A percentile compares a stretch with the other conserved stretches of the same genome.
phyloP scores from a whole-genome alignment of 1,140 invertebrate species.

The Neomicropteryx cornuta region DNA sequence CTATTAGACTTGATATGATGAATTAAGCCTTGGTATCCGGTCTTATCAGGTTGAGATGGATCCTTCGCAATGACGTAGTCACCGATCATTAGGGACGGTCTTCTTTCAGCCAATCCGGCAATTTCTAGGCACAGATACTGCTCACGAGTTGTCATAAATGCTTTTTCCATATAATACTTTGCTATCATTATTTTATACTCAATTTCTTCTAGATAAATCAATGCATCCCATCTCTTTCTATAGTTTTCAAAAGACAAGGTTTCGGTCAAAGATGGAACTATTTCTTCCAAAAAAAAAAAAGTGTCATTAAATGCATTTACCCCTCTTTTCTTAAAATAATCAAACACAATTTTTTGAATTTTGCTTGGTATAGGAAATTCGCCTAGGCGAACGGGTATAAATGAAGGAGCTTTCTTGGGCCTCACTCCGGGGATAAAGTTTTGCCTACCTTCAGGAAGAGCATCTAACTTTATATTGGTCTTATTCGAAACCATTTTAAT shows the following conservation, averaged over 20 bases:
- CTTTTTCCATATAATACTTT: conserved; percentile 56
- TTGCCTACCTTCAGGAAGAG: conserved; percentile 10
- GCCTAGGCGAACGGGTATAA: conserved; percentile 38
- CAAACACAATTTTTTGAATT: conserved; percentile 37
- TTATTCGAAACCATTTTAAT: conserved; percentile 7
- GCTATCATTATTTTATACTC: conserved; percentile 49
- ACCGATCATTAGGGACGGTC: conserved; percentile 73
- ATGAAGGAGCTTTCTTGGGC: conserved; percentile 39
- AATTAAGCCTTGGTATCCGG: conserved; percentile 65
- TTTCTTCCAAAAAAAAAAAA: conserved; percentile 23
- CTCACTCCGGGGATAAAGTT: conserved; percentile 43
- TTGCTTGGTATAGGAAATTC: conserved; percentile 45
- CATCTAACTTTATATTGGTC: conserved; percentile 9
- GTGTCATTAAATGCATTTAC: conserved; percentile 23
- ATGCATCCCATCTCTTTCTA: conserved; percentile 49
- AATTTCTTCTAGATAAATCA: conserved; percentile 74
- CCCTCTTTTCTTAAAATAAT: conserved; percentile 25
- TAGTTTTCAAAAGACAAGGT: conserved; percentile 45
- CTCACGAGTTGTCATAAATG: conserved; percentile 46
- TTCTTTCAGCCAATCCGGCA: conserved; percentile 67
- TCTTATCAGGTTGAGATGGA: conserved; percentile 22
- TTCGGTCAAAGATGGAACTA: conserved; percentile 37
- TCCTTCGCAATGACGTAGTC: conserved; percentile 58
- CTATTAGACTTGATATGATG: conserved; percentile 57
- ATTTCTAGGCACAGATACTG: conserved; percentile 67